Evolutionary conservation across 2,797 vertebrate genomes (phyloP).

Genomic region (Rhinoraja longicauda): DNA sequence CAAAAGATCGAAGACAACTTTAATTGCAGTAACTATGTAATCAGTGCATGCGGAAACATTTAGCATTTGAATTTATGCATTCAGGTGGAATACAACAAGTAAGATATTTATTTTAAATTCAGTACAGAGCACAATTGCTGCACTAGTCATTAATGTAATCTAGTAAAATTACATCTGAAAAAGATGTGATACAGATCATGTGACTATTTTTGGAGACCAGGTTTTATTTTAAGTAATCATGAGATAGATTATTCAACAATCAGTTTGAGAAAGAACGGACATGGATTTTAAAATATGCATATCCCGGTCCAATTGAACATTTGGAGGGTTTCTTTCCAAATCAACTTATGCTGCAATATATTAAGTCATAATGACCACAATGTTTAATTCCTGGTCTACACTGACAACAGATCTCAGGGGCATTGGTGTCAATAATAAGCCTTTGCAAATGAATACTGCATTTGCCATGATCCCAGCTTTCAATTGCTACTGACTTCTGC

Average conservation of each 20-base stretch:
- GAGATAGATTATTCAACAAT: background rate
- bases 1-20: background rate
- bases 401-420: background rate
- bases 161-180: background rate
- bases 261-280: background rate
- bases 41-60: background rate
- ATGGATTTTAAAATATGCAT: background rate
- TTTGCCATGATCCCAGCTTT: background rate
- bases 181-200: background rate
- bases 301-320: background rate
- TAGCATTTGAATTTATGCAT: background rate
- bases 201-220: background rate
- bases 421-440: background rate
- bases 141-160: background rate
- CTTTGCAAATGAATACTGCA: background rate
- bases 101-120: background rate
- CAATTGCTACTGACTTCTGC: background rate
- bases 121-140: background rate
- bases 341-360: background rate
- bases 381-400: background rate
- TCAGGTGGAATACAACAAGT: background rate
- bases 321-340: background rate
- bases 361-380: background rate
- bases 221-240: background rate
- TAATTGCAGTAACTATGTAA: background rate